Evolutionary conservation across 2,888 invertebrate genomes (phyloP).

Genomic region (Colletes collaris): DNA sequence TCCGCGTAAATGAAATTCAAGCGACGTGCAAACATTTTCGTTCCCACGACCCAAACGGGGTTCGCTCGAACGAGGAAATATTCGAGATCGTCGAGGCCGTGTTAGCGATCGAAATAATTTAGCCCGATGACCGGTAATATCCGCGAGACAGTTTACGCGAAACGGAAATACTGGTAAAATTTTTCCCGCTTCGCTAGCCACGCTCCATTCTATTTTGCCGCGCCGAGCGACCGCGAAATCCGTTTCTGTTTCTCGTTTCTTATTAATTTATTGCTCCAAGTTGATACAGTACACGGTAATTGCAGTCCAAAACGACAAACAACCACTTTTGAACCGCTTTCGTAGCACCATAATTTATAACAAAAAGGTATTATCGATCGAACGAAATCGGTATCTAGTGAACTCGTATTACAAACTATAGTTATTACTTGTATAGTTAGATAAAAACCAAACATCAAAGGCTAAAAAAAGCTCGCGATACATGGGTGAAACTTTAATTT

Average conservation of each 20-base stretch:
- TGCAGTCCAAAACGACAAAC: too few species aligned
- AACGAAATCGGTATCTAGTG: too few species aligned
- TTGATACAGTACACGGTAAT: too few species aligned
- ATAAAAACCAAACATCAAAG: too few species aligned
- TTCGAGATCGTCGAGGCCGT: neutral
- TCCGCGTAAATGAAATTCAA: conserved; percentile 45
- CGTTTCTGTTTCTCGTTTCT: neutral
- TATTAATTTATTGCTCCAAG: too few species aligned
- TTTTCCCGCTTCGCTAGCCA: neutral
- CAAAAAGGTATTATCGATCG: too few species aligned
- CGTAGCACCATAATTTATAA: too few species aligned
- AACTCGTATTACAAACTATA: too few species aligned
- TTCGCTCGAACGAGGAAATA: neutral
- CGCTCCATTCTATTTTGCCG: neutral
- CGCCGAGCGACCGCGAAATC: neutral
- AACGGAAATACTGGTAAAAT: neutral
- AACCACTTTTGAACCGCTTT: too few species aligned
- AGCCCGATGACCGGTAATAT: conserved; percentile 5
- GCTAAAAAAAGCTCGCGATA: too few species aligned
- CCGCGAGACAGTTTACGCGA: neutral
- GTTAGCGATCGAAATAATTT: conserved; percentile 29
- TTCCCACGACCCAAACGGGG: neutral
- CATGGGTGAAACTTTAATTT: too few species aligned
- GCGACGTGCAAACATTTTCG: conserved; percentile 43
- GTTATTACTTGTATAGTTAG: too few species aligned